Conservation (phyloP, 2,113 vertebrate genomes). For the zebrafish (Danio rerio) region DNA sequence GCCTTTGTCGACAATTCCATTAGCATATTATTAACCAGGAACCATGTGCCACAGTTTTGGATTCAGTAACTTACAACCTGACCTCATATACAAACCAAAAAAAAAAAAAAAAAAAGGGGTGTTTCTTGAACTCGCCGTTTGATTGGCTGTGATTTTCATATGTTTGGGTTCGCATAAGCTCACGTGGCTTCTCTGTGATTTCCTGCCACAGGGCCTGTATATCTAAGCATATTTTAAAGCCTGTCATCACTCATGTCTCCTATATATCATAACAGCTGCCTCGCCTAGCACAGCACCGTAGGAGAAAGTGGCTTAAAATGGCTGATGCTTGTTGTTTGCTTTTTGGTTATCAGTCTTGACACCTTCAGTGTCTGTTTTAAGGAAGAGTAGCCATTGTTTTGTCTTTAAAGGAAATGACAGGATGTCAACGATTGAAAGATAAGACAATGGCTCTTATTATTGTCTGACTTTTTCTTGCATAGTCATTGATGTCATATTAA, state of each 20-base stretch:
- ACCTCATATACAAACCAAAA: background rate
- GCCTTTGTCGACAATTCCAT: background rate
- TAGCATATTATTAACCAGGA: background rate
- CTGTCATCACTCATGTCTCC: slow-evolving; percentile 1
- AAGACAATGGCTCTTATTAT: background rate
- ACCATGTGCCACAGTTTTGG: background rate
- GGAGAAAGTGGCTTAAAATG: slow-evolving; percentile 15
- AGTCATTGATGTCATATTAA: background rate
- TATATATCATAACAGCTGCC: background rate
- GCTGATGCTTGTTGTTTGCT: background rate
- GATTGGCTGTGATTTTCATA: slow-evolving; percentile 37
- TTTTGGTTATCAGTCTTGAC: background rate
- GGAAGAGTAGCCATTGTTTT: slow-evolving; percentile 29
- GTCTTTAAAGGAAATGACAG: background rate
- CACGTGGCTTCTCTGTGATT: background rate
- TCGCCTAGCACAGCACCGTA: background rate
- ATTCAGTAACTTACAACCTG: slow-evolving; percentile 2
- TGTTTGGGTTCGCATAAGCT: background rate
- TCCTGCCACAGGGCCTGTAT: background rate
- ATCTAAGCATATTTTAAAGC: background rate
- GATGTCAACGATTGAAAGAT: background rate
- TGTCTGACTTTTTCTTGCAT: background rate
- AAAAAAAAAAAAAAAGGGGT: slow-evolving; percentile 26
- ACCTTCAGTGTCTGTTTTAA: background rate
- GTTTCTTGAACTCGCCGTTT: slow-evolving; percentile 21